phyloP scores from a whole-genome alignment of 2,113 vertebrate genomes.

The Centropus bengalensis region DNA sequence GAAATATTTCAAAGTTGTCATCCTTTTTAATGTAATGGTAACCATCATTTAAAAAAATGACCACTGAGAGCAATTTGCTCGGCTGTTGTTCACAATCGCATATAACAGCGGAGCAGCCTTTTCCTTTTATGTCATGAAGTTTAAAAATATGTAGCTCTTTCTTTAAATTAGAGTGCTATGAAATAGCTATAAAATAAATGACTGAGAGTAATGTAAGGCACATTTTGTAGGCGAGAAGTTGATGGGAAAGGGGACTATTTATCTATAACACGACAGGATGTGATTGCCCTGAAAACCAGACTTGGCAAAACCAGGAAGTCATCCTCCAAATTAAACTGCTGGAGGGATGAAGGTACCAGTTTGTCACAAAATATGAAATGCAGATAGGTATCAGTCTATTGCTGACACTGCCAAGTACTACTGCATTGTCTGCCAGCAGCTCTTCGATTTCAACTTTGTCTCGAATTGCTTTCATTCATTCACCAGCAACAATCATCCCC shows the following conservation, averaged over 20 bases:
- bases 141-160: not conserved
- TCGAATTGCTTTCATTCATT: not conserved
- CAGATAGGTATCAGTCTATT: not conserved
- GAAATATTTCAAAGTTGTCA: not conserved
- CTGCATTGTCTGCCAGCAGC: not conserved
- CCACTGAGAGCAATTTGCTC: not conserved
- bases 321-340: not conserved
- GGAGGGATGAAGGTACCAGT: not conserved
- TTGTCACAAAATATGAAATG: not conserved
- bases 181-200: not conserved
- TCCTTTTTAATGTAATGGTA: not conserved
- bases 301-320: not conserved
- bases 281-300: not conserved
- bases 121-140: not conserved
- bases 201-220: not conserved
- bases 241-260: not conserved
- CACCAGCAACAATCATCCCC: not conserved
- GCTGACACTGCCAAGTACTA: not conserved
- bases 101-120: not conserved
- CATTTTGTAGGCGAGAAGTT: not conserved
- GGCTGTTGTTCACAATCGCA: not conserved
- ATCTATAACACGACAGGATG: not conserved
- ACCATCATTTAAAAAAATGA: not conserved
- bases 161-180: not conserved
- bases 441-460: accelerated